Evolutionary conservation across 2,797 vertebrate species (phyloP).

Genomic region (Peromyscus aztecus): DNA sequence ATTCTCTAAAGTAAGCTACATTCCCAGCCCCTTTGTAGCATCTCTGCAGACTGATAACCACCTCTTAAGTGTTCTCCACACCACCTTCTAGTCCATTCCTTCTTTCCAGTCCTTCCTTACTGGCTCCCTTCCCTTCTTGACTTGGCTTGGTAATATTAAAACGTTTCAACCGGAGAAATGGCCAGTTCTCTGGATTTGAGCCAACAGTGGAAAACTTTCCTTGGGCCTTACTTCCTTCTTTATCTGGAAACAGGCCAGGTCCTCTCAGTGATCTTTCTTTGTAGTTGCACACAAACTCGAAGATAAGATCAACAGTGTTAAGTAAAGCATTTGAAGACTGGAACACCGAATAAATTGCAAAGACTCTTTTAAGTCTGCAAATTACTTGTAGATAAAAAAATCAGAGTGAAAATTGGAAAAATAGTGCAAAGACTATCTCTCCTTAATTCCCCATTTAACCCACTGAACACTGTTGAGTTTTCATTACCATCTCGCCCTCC

Average conservation of each 20-base stretch:
- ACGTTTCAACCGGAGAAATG: neutral
- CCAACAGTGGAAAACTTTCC: constrained; percentile 43
- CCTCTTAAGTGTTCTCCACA: neutral
- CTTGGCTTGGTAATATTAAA: constrained; percentile 30
- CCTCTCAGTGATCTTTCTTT: constrained; percentile 28
- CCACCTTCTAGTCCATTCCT: neutral
- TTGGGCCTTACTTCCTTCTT: constrained; percentile 27
- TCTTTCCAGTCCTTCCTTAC: neutral
- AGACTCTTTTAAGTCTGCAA: constrained; percentile 19
- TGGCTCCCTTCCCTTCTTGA: neutral
- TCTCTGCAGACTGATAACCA: constrained; percentile 3
- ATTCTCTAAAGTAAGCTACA: neutral
- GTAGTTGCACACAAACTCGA: neutral
- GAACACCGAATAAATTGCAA: constrained; percentile 35
- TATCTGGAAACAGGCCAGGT: constrained; percentile 49
- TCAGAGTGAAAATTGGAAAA: neutral
- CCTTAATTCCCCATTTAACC: neutral
- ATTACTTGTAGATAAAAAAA: constrained; percentile 44
- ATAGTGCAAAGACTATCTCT: constrained; percentile 1
- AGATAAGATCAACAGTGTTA: constrained; percentile 43
- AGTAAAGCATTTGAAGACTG: neutral
- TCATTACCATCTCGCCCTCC: neutral
- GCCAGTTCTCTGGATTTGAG: constrained; percentile 27
- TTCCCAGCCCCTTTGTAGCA: neutral
- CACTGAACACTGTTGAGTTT: constrained; percentile 1